Evolutionary conservation across 2,113 vertebrate species (phyloP), one percentile per base, ranked within the genome.

Genomic region (Gambusia holbrooki): DNA sequence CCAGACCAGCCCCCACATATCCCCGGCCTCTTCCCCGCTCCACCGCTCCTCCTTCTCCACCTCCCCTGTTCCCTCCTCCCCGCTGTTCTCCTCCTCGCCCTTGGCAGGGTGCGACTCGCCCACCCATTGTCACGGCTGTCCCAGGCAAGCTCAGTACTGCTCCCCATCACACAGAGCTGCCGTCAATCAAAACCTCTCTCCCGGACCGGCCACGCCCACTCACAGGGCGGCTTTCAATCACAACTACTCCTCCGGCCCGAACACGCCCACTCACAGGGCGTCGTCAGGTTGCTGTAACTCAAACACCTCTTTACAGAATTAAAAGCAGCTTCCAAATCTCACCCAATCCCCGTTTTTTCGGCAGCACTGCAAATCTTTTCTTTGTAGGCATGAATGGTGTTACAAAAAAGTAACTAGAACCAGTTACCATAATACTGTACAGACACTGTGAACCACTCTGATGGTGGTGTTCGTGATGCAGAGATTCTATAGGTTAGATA

Each of bases 1-100:
- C 28, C 97, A 99, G 90, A 96, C 96, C 1, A 99, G 97, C 87
- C 98, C 97, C 51, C 96, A 96, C 76, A 91, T 96, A 64, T 96
- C 96, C 2, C 95, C 97, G 0, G 83, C 95, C 0, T 94, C 94
- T 48, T 97, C 97, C 0, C 96, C 96, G 0, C 92, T 96, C 35
- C 96, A 97, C 82, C 95, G 91, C 63, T 94, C 95, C 62, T 94
- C 95, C 86, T 96, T 96, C 88, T 96, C 96, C 15, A 94, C 96
- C 29, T 96, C 94, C 3, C 94, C 96, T 5, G 90, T 95, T 9
- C 96, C 96, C 0, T 97, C 97, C 30, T 96, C 95, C 61, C 95
- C 95, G 1, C 92, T 96, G 6, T 95, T 96, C 58, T 96, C 94
- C 69, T 96, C 90, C 70, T 92, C 92, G 10, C 85, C 92, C 19